Base-by-base conservation (phyloP, 2,113 vertebrate genomes). In the Aegithalos caudatus region DNA sequence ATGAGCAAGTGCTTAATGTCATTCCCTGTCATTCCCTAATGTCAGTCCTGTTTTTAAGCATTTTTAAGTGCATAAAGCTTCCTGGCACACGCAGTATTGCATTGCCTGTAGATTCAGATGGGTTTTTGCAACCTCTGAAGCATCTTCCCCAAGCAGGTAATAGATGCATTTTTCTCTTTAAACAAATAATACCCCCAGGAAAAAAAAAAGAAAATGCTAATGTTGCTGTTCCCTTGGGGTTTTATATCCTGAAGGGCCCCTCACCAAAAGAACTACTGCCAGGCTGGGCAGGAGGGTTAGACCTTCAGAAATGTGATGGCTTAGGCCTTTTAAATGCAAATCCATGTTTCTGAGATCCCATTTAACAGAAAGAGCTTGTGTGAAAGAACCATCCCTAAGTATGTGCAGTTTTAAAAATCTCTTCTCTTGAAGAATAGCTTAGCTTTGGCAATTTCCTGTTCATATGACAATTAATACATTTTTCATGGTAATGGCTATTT, bases 281-380 rank as follows among this genome's bases (percentile, higher is more conserved):
- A 71, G 57, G 5, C 73, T 81, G 70, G 57, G 45, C 38, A 72
- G 78, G 23, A 89, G 28, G n/a, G 40, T 33, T 91, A 64, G 44
- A 81, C 80, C 42, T 85, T 82, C 91, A 85, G 70, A 81, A 85
- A 33, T 50, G 61, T 10, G 2, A n/a, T 28, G 70, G 56, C 44
- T 89, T 78, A 50, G 69, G 65, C 45, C 57, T 94, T 95, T 95
- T 79, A 85, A 92, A 87, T 95, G 89, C 78, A 94, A 96, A 95
- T 95, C 45, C 1, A 0, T 24, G 38, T 72, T 84, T 89, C 84
- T 87, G 58, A 31, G 57, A 84, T 84, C 50, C 77, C 45, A 42
- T 69, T 89, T 82, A 74, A 42, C 22, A 69, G 51, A 69, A 66
- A 29, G 38, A 53, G 28, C 31, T 88, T 2, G 0, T 61, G 28